A percentile compares a stretch with the other conserved stretches of the same genome.
These are phyloP conservation scores for Brenthis ino DNA, from an alignment of 2,888 invertebrate genomes.

Conservation along the genomic window DNA sequence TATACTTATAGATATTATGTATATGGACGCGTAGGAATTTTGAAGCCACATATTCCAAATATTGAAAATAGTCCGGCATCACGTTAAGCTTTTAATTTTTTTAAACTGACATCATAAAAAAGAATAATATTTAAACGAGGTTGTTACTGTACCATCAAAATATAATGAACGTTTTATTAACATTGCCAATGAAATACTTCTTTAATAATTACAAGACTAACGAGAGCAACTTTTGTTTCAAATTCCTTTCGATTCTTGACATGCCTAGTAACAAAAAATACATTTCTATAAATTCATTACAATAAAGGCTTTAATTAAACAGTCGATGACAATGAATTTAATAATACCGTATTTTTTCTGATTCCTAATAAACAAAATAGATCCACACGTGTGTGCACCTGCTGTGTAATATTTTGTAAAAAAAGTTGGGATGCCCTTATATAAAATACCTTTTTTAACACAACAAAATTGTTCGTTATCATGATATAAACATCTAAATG, in stretches of 20 bases:
- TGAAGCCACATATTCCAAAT: too few relatives aligned
- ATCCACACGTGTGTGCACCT: slow-evolving; percentile 55
- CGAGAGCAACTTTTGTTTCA: slow-evolving; percentile 11
- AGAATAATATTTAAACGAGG: slow-evolving; percentile 7
- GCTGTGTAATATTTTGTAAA: slow-evolving; percentile 51
- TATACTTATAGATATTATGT: not conserved
- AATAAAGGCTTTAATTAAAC: slow-evolving; percentile 19
- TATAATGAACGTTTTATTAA: slow-evolving; percentile 22
- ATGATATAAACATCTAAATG: slow-evolving; percentile 19
- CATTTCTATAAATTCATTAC: slow-evolving; percentile 18
- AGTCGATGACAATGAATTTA: slow-evolving; percentile 15
- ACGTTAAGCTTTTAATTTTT: not conserved
- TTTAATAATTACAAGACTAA: slow-evolving; percentile 4
- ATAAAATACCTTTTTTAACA: slow-evolving; percentile 49
- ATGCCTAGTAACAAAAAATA: not conserved
- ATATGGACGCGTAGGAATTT: not conserved
- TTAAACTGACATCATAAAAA: not conserved
- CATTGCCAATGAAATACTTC: slow-evolving; percentile 7
- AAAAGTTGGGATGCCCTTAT: slow-evolving; percentile 63
- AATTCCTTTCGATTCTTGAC: slow-evolving; percentile 6
- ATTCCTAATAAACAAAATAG: slow-evolving; percentile 30
- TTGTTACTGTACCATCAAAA: slow-evolving; percentile 15
- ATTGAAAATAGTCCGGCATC: not conserved
- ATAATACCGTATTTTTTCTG: slow-evolving; percentile 10
- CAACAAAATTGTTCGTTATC: slow-evolving; percentile 46